These are phyloP conservation scores for Zootermopsis nevadensis DNA, from an alignment of 2,888 invertebrate species.

Conservation along the genomic window DNA sequence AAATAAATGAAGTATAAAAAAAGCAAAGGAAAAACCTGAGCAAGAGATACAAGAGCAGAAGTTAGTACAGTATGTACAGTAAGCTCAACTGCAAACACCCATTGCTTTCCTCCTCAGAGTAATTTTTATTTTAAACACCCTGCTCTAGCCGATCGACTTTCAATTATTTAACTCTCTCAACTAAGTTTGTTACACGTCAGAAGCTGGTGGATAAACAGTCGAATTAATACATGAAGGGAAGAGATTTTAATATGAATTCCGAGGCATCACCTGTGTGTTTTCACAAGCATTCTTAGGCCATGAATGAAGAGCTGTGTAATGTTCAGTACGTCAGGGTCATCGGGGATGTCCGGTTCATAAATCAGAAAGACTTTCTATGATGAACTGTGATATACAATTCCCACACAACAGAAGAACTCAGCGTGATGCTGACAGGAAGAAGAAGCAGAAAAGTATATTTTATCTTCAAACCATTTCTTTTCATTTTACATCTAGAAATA, in stretches of 20 bases:
- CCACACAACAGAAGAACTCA: too few species aligned
- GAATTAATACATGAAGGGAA: not conserved
- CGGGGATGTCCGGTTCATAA: not conserved
- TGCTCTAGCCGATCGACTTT: too few species aligned
- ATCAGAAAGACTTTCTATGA: slow-evolving; percentile 4
- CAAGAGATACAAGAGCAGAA: not conserved
- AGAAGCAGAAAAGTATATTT: slow-evolving; percentile 10
- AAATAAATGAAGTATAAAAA: not conserved
- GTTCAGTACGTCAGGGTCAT: not conserved
- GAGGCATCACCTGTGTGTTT: not conserved
- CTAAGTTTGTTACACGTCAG: not conserved
- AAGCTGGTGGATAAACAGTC: not conserved
- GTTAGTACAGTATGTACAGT: not conserved
- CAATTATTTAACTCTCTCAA: too few species aligned
- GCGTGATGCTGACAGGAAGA: not conserved
- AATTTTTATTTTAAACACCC: too few species aligned
- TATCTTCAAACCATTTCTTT: not conserved
- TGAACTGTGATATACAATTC: not conserved
- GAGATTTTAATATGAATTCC: slow-evolving; percentile 24
- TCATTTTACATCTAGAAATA: not conserved
- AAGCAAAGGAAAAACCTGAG: not conserved
- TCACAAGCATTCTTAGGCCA: not conserved
- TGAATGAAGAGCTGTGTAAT: not conserved
- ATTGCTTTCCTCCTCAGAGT: too few species aligned
- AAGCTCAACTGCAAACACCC: not conserved